Evolutionary conservation across 2,888 invertebrate species (phyloP).

Genomic region (Aspidapion aeneum): DNA sequence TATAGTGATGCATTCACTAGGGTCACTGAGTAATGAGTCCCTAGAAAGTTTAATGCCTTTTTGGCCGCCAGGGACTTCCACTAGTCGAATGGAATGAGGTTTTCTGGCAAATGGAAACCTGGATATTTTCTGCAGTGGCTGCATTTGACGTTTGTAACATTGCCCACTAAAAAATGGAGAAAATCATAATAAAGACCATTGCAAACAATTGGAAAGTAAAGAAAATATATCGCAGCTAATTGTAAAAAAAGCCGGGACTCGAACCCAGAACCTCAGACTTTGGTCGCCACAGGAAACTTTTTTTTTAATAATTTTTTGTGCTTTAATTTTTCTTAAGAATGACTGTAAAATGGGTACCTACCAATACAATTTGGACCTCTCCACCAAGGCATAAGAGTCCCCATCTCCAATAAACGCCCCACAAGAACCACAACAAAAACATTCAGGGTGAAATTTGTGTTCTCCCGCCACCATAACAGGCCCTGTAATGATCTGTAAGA

Average conservation of each 20-base stretch:
- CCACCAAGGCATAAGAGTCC: conserved; percentile 89
- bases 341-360: no score
- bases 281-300: no score
- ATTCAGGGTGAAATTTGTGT: conserved; percentile 95
- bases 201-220: no score
- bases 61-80: conserved; percentile 70
- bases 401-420: conserved; percentile 85
- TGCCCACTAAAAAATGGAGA: conserved; percentile 55
- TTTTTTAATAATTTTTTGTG: no score
- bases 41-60: conserved; percentile 62
- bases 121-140: conserved; percentile 55
- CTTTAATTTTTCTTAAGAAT: no score
- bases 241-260: no score
- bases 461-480: conserved; percentile 95
- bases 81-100: conserved; percentile 80
- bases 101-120: conserved; percentile 50
- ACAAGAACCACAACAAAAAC: conserved; percentile 85
- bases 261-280: no score
- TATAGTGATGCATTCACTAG: conserved; percentile 61
- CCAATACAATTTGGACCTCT: conserved; percentile 86
- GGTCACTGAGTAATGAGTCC: conserved; percentile 49
- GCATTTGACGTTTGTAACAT: conserved; percentile 73
- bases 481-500: conserved; percentile 62
- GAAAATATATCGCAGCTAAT: no score
- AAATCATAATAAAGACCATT: not conserved